Evolutionary conservation across 2,888 invertebrate species (phyloP), one percentile per base, ranked within the genome.

Genomic region (Gnatocerus cornutus): DNA sequence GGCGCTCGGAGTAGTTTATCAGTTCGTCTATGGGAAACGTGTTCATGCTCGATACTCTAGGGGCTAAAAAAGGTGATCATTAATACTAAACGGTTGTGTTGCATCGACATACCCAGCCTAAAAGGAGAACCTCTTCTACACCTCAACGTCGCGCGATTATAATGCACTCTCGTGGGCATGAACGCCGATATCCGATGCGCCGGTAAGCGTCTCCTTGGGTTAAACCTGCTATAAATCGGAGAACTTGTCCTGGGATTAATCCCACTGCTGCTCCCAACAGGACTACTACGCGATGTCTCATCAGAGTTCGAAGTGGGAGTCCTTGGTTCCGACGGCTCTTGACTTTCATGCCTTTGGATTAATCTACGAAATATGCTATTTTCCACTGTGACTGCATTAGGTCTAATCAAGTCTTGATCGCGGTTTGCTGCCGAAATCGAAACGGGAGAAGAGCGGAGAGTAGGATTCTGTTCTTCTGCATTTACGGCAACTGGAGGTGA

Each of bases 1-100:
- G 80, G 10, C 83, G 75, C 71, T 84, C 84, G 0, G 84, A 80
- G 73, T 80, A 85, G 74, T 84, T 84, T 33, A 84, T 83, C 0
- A 84, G 77, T 73, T 84, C 83, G 64, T 84, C 84, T 5, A 79
- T 73, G 6, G 78, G 78, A 59, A 80, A 79, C 48, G 75, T 74
- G 41, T 27, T 59, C 12, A 12, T 52, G 16, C 37, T 14, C 29
- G 61, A 33, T 4, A 33, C n/a, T n/a, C 33, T 33, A n/a, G 33
- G n/a, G 7, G 9, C 33, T 33, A 7, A 9, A 33, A n/a, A 6
- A 64, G 16, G 4, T 14, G 48, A 16, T 21, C 9, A 4, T 21
- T 21, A 21, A n/a, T n/a, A n/a, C n/a, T 21, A 21, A 21, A 21
- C 21, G 21, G 4, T n/a, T n/a, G 21, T 21, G 21, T 4, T 21